phyloP scores from a whole-genome alignment of 2,888 invertebrate species.

The Yponomeuta cagnagella region DNA sequence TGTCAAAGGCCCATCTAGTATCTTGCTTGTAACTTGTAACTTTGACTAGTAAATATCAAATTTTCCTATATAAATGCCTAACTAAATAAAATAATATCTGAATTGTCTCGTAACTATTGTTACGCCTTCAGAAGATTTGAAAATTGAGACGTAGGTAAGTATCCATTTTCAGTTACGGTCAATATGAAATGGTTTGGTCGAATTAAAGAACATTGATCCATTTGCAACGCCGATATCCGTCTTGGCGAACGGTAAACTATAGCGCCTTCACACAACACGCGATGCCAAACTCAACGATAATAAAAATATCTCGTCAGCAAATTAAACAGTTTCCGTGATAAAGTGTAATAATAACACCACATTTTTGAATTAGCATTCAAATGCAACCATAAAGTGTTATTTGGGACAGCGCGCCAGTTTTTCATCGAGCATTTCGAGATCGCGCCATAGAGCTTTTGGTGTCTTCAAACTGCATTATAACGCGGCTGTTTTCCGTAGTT shows the following conservation, averaged over 20 bases:
- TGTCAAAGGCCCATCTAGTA: too few relatives aligned
- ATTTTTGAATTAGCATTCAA: slow-evolving; percentile 8
- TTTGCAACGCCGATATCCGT: not conserved
- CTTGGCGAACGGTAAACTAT: not conserved
- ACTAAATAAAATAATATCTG: too few relatives aligned
- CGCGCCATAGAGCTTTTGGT: not conserved
- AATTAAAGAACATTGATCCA: not conserved
- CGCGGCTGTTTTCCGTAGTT: not conserved
- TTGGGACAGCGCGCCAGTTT: slow-evolving; percentile 6
- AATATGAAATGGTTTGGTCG: not conserved
- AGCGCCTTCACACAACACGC: not conserved
- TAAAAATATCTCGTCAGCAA: not conserved
- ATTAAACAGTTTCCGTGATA: slow-evolving; percentile 7
- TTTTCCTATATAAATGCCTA: too few relatives aligned
- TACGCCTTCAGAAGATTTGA: too few relatives aligned
- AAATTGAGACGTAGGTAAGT: too few relatives aligned
- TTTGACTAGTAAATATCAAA: too few relatives aligned
- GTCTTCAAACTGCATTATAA: slow-evolving; percentile 8
- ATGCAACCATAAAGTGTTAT: not conserved
- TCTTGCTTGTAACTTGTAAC: too few relatives aligned
- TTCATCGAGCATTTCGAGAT: not conserved
- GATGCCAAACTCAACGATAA: not conserved
- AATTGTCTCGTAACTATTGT: too few relatives aligned
- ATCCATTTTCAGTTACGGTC: too few relatives aligned
- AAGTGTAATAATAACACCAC: slow-evolving; percentile 5